Evolutionary conservation across 2,113 vertebrate species (phyloP).

Genomic region (Ifrita kowaldi): DNA sequence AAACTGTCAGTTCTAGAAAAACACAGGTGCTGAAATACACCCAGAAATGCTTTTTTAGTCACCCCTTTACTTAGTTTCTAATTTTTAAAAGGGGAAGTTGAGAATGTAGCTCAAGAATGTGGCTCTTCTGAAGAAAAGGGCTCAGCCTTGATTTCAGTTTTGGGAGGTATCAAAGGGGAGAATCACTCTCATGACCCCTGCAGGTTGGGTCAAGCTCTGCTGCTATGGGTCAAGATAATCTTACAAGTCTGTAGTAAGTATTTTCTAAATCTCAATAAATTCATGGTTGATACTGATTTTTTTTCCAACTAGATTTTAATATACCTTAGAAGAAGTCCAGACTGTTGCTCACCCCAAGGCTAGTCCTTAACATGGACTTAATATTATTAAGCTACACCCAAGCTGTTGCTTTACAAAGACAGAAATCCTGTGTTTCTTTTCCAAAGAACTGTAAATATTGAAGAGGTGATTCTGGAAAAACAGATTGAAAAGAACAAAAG

Average conservation of each 20-base stretch:
- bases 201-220: not conserved
- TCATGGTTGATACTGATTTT: not conserved
- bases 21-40: not conserved
- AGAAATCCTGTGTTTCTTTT: not conserved
- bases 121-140: not conserved
- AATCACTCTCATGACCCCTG: not conserved
- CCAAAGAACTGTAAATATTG: not conserved
- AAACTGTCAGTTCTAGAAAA: not conserved
- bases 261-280: not conserved
- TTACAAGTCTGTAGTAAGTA: not conserved
- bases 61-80: not conserved
- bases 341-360: not conserved
- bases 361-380: not conserved
- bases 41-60: not conserved
- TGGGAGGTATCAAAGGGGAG: not conserved
- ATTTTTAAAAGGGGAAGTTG: not conserved
- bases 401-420: not conserved
- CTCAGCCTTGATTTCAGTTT: not conserved
- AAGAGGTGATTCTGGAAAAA: not conserved
- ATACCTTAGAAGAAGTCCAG: not conserved
- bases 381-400: not conserved
- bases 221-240: not conserved
- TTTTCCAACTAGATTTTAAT: not conserved
- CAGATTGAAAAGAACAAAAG: not conserved
- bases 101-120: not conserved